Conservation (phyloP, 2,888 invertebrate genomes). For the Leucophora obtusa region DNA sequence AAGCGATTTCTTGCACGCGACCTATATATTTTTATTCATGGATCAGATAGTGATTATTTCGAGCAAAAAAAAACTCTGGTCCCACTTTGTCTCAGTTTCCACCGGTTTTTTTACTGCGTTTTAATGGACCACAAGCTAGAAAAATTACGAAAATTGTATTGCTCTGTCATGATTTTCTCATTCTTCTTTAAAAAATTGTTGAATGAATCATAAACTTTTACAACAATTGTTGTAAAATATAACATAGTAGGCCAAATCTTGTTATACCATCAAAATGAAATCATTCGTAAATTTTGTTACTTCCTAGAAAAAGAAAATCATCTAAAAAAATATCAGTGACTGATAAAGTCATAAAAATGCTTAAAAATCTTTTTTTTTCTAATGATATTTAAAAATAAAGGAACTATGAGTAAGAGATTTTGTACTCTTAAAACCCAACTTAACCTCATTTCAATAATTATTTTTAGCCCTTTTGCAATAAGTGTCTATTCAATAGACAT, state of each 20-base stretch:
- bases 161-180: too few relatives aligned
- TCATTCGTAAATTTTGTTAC: neutral
- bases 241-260: neutral
- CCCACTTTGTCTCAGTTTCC: too few relatives aligned
- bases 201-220: too few relatives aligned
- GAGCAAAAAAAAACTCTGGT: too few relatives aligned
- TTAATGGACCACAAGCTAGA: too few relatives aligned
- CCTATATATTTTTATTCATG: too few relatives aligned
- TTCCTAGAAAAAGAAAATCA: neutral
- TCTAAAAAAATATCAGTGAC: neutral
- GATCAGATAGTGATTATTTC: too few relatives aligned
- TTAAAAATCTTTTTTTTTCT: neutral
- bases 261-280: neutral
- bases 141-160: too few relatives aligned
- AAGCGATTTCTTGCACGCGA: too few relatives aligned
- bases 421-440: constrained; percentile 45
- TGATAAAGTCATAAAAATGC: constrained; percentile 9
- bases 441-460: constrained; percentile 59
- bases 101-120: too few relatives aligned
- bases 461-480: constrained; percentile 51
- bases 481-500: constrained; percentile 31
- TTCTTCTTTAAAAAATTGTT: too few relatives aligned
- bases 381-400: neutral
- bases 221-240: too few relatives aligned
- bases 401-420: neutral